Conservation (phyloP, 2,797 vertebrate genomes). For the Gambelia wislizenii region DNA sequence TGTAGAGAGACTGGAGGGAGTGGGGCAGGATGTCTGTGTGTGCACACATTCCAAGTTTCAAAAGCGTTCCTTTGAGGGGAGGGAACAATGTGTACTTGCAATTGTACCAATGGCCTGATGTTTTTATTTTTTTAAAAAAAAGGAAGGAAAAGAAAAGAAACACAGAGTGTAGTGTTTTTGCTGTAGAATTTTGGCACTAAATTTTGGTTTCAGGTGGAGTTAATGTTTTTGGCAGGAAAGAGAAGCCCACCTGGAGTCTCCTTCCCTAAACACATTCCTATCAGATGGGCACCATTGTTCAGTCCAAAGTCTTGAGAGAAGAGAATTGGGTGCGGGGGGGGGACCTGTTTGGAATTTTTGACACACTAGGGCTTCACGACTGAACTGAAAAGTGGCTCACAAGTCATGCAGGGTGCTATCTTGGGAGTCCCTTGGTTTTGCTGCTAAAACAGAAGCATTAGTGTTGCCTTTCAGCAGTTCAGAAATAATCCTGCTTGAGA, state of each 20-base stretch:
- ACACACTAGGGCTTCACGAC: background rate
- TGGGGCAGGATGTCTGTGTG: background rate
- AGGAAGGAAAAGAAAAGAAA: background rate
- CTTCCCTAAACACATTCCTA: background rate
- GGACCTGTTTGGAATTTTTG: slow-evolving; percentile 17
- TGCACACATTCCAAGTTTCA: background rate
- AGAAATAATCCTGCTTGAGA: too few relatives aligned
- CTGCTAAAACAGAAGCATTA: background rate
- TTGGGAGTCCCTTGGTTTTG: background rate
- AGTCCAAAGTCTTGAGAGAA: background rate
- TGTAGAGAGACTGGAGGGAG: background rate
- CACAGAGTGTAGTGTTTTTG: background rate
- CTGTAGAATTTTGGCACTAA: slow-evolving; percentile 15
- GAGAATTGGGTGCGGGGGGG: too few relatives aligned
- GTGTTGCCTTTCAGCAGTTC: too few relatives aligned
- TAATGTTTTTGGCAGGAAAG: slow-evolving; percentile 8
- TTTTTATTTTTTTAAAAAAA: background rate
- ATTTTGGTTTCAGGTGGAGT: slow-evolving; percentile 25
- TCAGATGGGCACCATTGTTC: background rate
- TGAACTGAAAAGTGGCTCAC: background rate
- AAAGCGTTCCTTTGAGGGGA: background rate
- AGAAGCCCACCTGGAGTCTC: background rate
- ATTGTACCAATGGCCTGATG: slow-evolving; percentile 6
- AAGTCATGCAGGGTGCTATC: too few relatives aligned
- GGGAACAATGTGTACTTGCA: slow-evolving; percentile 26